Conservation (phyloP, 1,140 invertebrate genomes). For the Drosophila rufa region DNA sequence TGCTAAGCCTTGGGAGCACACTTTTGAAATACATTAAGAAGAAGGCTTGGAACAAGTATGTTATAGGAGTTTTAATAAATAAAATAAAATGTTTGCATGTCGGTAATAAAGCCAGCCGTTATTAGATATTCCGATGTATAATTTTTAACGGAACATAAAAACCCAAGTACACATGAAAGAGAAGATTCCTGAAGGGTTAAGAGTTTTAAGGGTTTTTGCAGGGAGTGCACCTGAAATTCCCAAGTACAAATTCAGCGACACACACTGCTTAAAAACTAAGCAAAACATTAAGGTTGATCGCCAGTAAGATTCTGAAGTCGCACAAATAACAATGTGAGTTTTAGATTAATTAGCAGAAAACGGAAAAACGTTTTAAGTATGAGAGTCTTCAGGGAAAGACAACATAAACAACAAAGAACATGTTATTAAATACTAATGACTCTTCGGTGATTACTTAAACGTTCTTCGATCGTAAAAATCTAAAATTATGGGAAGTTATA, state of each 20-base stretch:
- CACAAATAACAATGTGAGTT: too few relatives aligned
- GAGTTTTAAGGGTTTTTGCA: neutral
- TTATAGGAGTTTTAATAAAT: neutral
- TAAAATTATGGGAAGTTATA: neutral
- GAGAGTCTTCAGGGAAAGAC: neutral
- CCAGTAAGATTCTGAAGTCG: too few relatives aligned
- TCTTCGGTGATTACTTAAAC: neutral
- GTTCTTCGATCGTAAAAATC: neutral
- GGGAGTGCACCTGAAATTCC: neutral
- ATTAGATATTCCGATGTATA: neutral
- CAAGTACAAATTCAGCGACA: neutral
- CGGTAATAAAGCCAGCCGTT: neutral
- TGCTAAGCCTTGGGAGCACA: constrained; percentile 9
- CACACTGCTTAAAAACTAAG: too few relatives aligned
- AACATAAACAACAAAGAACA: neutral
- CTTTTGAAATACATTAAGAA: neutral
- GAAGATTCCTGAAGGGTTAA: too few relatives aligned
- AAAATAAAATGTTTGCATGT: neutral
- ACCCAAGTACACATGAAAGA: neutral
- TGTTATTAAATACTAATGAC: neutral
- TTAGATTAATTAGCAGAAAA: too few relatives aligned
- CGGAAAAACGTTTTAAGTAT: neutral
- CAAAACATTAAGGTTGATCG: too few relatives aligned
- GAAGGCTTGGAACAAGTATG: neutral
- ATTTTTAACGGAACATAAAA: neutral